These are phyloP conservation scores for Scrobipalpa atriplicella DNA, from an alignment of 2,888 invertebrate genomes.

Conservation along the genomic window DNA sequence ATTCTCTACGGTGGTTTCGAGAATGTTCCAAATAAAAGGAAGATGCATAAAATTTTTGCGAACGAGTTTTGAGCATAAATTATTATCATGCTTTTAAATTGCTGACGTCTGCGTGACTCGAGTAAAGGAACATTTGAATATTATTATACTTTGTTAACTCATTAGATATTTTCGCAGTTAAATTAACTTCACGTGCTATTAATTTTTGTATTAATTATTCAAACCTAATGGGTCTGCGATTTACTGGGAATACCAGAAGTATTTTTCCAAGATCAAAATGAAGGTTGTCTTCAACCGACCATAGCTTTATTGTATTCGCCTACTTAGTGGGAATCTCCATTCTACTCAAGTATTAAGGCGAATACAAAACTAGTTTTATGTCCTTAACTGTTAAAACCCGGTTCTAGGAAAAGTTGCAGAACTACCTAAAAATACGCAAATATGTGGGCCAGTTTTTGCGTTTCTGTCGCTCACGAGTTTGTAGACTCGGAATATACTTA, in stretches of 20 bases:
- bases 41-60: neutral
- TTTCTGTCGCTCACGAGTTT: neutral
- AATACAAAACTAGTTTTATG: constrained; percentile 34
- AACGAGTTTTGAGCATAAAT: constrained; percentile 14
- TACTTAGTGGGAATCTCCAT: constrained; percentile 24
- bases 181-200: neutral
- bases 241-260: constrained; percentile 28
- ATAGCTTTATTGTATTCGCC: constrained; percentile 6
- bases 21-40: neutral
- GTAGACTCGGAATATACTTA: neutral
- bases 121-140: too few species aligned
- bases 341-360: constrained; percentile 38
- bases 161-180: neutral
- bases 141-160: neutral
- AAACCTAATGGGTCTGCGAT: constrained; percentile 15
- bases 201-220: constrained; percentile 9
- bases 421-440: constrained; percentile 25
- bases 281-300: constrained; percentile 25
- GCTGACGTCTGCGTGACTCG: neutral
- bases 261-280: constrained; percentile 21
- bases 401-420: constrained; percentile 25
- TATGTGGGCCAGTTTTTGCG: constrained; percentile 12
- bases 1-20: neutral
- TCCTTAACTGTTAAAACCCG: constrained; percentile 29
- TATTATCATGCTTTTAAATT: neutral